Percentiles rank a stretch among this genome's conserved stretches.
phyloP scores from a whole-genome alignment of 2,797 vertebrate species.

The Falco biarmicus region DNA sequence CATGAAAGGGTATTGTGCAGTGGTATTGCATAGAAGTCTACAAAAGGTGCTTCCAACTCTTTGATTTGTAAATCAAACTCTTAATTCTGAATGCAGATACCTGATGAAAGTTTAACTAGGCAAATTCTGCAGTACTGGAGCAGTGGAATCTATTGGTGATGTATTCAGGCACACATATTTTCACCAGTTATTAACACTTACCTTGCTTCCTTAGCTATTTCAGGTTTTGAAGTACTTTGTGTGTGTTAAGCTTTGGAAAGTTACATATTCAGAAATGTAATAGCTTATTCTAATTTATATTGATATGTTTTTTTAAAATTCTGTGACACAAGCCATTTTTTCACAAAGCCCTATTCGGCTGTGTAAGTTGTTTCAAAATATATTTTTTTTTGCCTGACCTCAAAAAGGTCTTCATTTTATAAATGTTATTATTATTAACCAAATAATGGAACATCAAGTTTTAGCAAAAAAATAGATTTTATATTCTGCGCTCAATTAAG shows the following conservation, averaged over 20 bases:
- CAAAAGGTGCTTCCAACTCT: neutral
- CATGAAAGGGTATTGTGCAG: neutral
- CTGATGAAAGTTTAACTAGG: neutral
- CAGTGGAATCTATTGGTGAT: neutral
- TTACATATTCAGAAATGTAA: neutral
- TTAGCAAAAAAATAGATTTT: accelerated
- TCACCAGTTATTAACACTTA: neutral
- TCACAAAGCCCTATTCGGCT: no score
- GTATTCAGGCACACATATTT: neutral
- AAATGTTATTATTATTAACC: neutral
- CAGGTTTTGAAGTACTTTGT: neutral
- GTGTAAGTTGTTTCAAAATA: neutral
- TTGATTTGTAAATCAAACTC: neutral
- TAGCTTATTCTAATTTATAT: neutral
- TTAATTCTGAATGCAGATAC: neutral
- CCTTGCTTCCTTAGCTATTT: neutral
- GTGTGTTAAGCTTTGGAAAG: neutral
- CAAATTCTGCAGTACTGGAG: neutral
- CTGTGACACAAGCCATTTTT: no score
- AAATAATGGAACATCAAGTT: neutral
- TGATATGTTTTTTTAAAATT: neutral
- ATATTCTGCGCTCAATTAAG: neutral
- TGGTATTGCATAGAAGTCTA: neutral
- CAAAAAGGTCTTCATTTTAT: neutral
- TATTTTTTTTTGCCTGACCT: neutral